Base-by-base conservation (phyloP, 2,113 vertebrate species). In the Argyrosomus japonicus region DNA sequence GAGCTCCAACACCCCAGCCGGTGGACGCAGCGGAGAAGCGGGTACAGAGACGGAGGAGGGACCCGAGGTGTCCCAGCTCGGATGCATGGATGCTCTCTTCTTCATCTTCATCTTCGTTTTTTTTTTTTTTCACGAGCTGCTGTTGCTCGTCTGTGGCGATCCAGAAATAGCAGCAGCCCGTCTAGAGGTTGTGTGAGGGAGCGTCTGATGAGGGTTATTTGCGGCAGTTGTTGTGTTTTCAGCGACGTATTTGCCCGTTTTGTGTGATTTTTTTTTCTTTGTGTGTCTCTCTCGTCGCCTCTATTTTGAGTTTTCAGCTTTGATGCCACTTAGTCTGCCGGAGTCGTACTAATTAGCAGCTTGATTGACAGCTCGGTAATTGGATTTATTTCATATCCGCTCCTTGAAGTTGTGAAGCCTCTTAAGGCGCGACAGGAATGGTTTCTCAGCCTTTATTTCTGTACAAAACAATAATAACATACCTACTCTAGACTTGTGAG, bases 301-400 rank as follows among this genome's bases (percentile, higher is more conserved):
- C 65, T 75, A 56, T 82, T 84, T 76, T 81, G 61, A 81, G 87
- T 81, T 83, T 88, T 25, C 65, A 80, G 74, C 83, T 70, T 79
- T 88, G 85, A 88, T 89, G 83, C 72, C 75, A 72, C 81, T 86
- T 73, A 83, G 80, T 88, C 85, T 86, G 89, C 80, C 54, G 45
- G 82, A 89, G 84, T 82, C 76, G 62, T 51, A 84, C 90, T 93
- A 88, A 93, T 92, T 91, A 92, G 84, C 51, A 21, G 27, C 60
- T 61, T 93, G 91, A 93, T 83, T 91, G 92, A 93, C 92, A 92
- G 86, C 84, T 86, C 69, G 0, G 81, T 92, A 90, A 93, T 91
- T 93, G 88, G 91, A 93, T 93, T 93, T 90, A 89, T 92, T 93
- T 93, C 81, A 91, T 93, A 91, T 90, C 89, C 82, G 84, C 82